Evolutionary conservation across 2,797 vertebrate genomes (phyloP).

Genomic region (Crenichthys baileyi): DNA sequence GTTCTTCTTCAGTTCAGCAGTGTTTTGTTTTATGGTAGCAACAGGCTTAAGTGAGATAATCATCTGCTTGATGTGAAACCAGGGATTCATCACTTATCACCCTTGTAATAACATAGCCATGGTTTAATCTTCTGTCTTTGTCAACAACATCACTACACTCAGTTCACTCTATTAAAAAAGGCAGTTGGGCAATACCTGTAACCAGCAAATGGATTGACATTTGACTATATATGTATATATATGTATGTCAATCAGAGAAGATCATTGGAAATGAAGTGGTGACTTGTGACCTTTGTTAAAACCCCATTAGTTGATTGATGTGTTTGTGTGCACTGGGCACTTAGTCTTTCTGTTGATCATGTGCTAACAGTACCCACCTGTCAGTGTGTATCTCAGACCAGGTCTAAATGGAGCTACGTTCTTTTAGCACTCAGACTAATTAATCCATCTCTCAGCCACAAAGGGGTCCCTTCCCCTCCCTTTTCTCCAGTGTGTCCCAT

Average conservation of each 20-base stretch:
- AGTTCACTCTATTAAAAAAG: slow-evolving; percentile 10
- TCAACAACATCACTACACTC: slow-evolving; percentile 25
- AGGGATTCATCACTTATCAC: slow-evolving; percentile 56
- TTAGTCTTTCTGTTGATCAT: slow-evolving; percentile 25
- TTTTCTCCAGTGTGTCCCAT: slow-evolving; percentile 62
- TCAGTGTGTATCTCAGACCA: slow-evolving; percentile 11
- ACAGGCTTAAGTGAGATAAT: slow-evolving; percentile 64
- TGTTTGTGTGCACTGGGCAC: background rate
- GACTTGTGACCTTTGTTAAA: slow-evolving; percentile 56
- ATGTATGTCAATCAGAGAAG: background rate
- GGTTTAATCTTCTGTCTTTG: slow-evolving; percentile 45
- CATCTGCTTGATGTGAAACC: slow-evolving; percentile 61
- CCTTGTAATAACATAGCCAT: slow-evolving; percentile 28
- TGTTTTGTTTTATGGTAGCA: slow-evolving; percentile 59
- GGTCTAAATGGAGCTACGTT: slow-evolving; percentile 52
- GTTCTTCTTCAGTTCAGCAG: slow-evolving; percentile 26
- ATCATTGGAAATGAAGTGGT: slow-evolving; percentile 52
- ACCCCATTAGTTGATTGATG: slow-evolving; percentile 64
- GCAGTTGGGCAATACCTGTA: background rate
- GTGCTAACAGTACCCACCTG: slow-evolving; percentile 17
- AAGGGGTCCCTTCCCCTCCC: slow-evolving; percentile 61
- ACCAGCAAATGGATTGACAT: no score
- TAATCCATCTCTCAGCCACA: slow-evolving; percentile 74
- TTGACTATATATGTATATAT: no score
- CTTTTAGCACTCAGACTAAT: slow-evolving; percentile 76